Conservation (phyloP, 2,797 vertebrate species). For the Enteromius viviparus region DNA sequence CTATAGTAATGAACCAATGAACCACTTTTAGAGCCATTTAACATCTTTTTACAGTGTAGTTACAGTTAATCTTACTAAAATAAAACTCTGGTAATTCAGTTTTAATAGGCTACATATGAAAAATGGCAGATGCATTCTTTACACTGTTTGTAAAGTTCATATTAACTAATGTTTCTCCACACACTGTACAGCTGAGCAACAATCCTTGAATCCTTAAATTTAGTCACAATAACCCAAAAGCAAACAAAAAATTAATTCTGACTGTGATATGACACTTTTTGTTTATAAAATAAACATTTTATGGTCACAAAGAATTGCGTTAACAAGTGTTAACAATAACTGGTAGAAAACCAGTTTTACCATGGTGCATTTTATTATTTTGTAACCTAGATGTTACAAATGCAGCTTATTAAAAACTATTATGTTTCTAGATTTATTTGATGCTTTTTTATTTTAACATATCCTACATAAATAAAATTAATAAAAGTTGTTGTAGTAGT, state of each 20-base stretch:
- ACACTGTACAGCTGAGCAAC: neutral
- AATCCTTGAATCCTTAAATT: neutral
- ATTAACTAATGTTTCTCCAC: neutral
- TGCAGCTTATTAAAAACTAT: constrained; percentile 1
- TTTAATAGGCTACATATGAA: neutral
- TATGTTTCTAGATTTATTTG: neutral
- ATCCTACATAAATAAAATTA: neutral
- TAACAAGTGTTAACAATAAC: too few species aligned
- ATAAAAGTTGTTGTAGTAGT: neutral
- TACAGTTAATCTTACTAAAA: neutral
- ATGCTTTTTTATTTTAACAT: neutral
- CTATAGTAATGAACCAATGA: too few species aligned
- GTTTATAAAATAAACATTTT: neutral
- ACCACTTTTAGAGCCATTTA: too few species aligned
- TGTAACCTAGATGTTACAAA: neutral
- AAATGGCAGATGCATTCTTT: too few species aligned
- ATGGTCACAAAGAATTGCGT: neutral
- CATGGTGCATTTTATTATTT: neutral
- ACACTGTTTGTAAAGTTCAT: neutral
- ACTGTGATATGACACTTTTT: too few species aligned
- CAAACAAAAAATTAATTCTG: neutral
- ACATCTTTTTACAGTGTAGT: neutral
- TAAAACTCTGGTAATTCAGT: neutral
- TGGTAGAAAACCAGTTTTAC: neutral
- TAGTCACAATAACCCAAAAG: neutral